A percentile compares a stretch with the other conserved stretches of the same genome.
Evolutionary conservation across 2,888 invertebrate species (phyloP).

Genomic region (Poecilobothrus nobilitatus): DNA sequence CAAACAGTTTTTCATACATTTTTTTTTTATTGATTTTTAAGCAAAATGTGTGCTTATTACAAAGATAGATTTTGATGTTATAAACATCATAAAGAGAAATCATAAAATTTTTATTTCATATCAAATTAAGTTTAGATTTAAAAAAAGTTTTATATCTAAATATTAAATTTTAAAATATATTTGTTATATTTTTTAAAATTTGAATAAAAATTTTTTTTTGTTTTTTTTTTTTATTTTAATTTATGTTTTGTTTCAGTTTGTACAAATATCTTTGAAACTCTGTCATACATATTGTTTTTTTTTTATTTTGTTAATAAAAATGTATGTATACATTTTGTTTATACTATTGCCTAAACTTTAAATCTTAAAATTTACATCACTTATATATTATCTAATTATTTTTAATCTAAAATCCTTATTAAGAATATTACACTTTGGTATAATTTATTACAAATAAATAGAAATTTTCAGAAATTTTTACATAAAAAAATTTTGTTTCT

Average conservation of each 20-base stretch:
- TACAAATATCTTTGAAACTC: background rate
- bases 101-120: background rate
- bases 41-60: background rate
- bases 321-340: background rate
- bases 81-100: background rate
- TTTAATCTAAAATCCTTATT: background rate
- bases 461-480: background rate
- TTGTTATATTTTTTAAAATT: background rate
- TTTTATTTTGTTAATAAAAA: background rate
- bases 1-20: background rate
- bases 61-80: background rate
- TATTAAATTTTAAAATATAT: background rate
- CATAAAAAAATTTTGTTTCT: too few relatives aligned
- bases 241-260: background rate
- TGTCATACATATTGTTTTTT: background rate
- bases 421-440: background rate
- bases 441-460: background rate
- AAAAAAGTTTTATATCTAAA: background rate
- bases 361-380: background rate
- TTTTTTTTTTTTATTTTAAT: background rate
- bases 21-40: background rate
- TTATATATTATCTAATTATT: background rate
- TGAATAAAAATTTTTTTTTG: conserved; percentile 2
- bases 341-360: background rate
- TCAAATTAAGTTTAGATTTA: background rate